Percentiles rank a stretch among this genome's conserved stretches.
These are phyloP conservation scores for Manis pentadactyla DNA, from an alignment of 2,797 vertebrate species.

Conservation along the genomic window DNA sequence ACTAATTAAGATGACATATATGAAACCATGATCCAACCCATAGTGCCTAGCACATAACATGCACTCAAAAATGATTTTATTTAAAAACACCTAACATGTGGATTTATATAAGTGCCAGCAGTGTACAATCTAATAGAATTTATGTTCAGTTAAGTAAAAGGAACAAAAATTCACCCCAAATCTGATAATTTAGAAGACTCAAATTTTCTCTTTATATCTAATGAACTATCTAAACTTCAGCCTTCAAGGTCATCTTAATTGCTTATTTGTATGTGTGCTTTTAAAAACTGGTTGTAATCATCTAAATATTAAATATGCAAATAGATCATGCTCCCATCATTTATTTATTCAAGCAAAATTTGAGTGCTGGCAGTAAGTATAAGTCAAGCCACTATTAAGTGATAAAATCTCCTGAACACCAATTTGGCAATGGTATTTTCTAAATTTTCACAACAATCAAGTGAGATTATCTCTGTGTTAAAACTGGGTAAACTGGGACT, in stretches of 20 bases:
- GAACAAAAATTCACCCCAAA: not conserved
- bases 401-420: not conserved
- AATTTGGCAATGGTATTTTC: not conserved
- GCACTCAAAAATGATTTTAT: constrained; percentile 40
- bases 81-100: constrained; percentile 9
- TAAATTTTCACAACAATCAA: constrained; percentile 1
- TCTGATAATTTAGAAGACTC: constrained; percentile 6
- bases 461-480: not conserved
- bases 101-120: not conserved
- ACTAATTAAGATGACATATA: not conserved
- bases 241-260: not conserved
- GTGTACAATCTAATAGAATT: not conserved
- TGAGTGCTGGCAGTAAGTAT: not conserved
- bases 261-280: not conserved
- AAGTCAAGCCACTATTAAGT: not conserved
- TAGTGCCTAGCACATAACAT: not conserved
- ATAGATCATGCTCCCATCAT: not conserved
- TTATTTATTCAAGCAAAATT: constrained; percentile 35
- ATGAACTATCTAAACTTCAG: constrained; percentile 10
- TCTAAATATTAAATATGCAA: constrained; percentile 33
- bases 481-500: not conserved
- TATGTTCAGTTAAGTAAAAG: not conserved
- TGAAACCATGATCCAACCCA: not conserved
- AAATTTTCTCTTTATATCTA: constrained; percentile 26
- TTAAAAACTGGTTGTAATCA: constrained; percentile 32